Evolutionary conservation across 2,888 invertebrate species (phyloP), one percentile per base, ranked within the genome.

Genomic region (Colostygia pectinataria): DNA sequence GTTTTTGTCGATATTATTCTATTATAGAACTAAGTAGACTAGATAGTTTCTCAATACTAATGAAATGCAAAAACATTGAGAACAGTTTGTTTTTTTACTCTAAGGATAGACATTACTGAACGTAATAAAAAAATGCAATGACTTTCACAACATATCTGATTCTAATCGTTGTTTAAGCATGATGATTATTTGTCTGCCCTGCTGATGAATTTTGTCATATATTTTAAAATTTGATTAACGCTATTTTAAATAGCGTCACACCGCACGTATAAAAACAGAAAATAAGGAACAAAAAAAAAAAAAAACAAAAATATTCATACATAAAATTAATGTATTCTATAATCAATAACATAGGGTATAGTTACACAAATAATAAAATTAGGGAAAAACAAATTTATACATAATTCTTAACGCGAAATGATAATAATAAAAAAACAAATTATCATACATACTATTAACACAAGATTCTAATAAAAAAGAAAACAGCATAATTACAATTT

Each of bases 251-350:
- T 15, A 29, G 29, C 39, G 23, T 13, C 29, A 23, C 2, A 40
- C 25, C 14, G 37, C 28, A 23, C 28, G 29, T 24, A n/a, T 12
- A 66, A 67, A 64, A 67, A 27, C 1, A 67, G 68, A 59, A 60
- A 71, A 73, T 70, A 66, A 68, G 65, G 68, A 68, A 41, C 20
- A 70, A 74, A 36, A 77, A 78, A 73, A 63, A 83, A 83, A 81
- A 74, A 80, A 86, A 87, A 82, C 78, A 47, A 73, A 76, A 45
- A 68, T 59, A 79, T 79, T 72, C 83, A 85, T 90, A 90, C 89
- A 89, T 90, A 89, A 88, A 89, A 88, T 87, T 83, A 89, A 76
- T 90, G 89, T 89, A 90, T 88, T 90, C 86, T 90, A 89, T 89
- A 77, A 83, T 88, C 87, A 85, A 89, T 89, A 89, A 89, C 89